phyloP scores from a whole-genome alignment of 2,797 vertebrate species.

The Pseudocheirus occidentalis region DNA sequence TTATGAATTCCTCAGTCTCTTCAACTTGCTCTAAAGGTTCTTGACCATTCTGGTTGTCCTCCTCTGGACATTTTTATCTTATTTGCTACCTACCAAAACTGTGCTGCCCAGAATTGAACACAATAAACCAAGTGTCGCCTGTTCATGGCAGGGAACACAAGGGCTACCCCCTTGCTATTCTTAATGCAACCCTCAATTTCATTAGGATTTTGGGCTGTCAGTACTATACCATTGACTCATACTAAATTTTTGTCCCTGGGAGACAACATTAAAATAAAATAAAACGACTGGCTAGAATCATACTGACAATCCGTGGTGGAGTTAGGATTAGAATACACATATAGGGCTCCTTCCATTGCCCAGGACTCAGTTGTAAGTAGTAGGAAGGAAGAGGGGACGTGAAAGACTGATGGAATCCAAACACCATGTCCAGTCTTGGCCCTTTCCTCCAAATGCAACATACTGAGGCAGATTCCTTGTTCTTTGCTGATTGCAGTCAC shows the following conservation, averaged over 20 bases:
- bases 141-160: background rate
- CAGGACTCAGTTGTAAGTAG: background rate
- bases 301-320: background rate
- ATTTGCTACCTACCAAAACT: background rate
- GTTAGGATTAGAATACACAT: background rate
- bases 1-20: background rate
- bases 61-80: background rate
- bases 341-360: background rate
- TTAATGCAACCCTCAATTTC: too few species aligned
- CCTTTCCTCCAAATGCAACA: background rate
- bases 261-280: background rate
- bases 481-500: background rate
- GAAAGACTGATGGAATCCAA: background rate
- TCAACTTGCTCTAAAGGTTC: background rate
- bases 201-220: too few species aligned
- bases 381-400: background rate
- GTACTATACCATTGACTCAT: background rate
- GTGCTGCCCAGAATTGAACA: background rate
- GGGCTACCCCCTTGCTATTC: background rate
- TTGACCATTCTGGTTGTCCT: background rate
- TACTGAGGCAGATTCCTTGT: background rate
- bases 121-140: background rate
- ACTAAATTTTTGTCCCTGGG: background rate
- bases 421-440: background rate
- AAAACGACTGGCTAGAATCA: background rate